A percentile compares a stretch with the other conserved stretches of the same genome.
Evolutionary conservation across 2,797 vertebrate species (phyloP).

Genomic region (Clamator glandarius): DNA sequence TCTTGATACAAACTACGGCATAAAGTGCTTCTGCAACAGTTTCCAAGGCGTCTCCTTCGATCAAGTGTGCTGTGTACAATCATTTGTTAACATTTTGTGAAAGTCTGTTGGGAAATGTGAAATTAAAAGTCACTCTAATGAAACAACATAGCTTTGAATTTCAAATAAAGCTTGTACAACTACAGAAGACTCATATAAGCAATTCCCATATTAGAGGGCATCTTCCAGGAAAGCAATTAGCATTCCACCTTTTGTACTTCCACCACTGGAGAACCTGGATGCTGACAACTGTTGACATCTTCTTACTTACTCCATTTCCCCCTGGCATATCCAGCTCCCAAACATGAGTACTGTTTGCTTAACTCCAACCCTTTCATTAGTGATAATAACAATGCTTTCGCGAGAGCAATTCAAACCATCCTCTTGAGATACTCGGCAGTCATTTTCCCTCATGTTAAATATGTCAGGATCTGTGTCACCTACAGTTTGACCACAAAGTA

Average conservation of each 20-base stretch:
- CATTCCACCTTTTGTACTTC: conserved; percentile 19
- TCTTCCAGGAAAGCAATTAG: conserved; percentile 54
- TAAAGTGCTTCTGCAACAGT: neutral
- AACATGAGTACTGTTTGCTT: neutral
- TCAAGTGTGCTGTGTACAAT: neutral
- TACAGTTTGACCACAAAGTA: neutral
- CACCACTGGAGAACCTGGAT: neutral
- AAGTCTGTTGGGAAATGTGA: conserved; percentile 17
- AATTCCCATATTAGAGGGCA: neutral
- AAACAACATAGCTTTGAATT: conserved; percentile 27
- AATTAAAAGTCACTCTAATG: conserved; percentile 40
- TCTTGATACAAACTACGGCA: neutral
- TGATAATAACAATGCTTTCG: neutral
- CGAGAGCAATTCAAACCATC: conserved; percentile 25
- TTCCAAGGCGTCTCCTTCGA: neutral
- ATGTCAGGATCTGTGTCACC: neutral
- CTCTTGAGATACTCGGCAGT: neutral
- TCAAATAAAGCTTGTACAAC: conserved; percentile 25
- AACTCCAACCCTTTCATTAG: conserved; percentile 33
- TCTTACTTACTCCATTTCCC: neutral
- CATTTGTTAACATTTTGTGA: conserved; percentile 11
- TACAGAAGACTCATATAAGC: neutral
- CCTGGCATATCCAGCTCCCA: neutral
- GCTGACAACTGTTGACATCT: conserved; percentile 6
- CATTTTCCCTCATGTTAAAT: neutral